Evolutionary conservation across 2,113 vertebrate species (phyloP).

Genomic region (Tragelaphus scriptus): DNA sequence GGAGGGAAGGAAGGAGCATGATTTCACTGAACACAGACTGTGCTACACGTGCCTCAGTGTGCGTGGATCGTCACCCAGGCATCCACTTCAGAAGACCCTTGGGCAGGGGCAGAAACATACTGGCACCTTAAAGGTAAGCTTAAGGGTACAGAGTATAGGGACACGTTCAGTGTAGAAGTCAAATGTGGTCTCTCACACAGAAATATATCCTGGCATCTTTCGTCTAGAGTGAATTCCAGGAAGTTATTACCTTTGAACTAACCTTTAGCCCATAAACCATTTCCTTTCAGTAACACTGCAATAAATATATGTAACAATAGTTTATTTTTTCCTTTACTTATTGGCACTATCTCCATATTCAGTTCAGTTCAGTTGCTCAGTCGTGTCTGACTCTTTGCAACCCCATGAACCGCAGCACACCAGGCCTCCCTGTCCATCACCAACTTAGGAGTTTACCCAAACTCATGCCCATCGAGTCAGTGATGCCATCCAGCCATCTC

Average conservation of each 20-base stretch:
- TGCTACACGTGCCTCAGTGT: not conserved
- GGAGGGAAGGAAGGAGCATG: not conserved
- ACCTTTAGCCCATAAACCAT: conserved; percentile 27
- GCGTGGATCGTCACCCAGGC: accelerated
- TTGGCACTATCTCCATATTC: not conserved
- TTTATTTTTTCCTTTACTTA: not conserved
- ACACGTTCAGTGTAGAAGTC: not conserved
- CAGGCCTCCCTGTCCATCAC: too few species aligned
- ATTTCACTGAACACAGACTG: not conserved
- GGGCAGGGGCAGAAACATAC: not conserved
- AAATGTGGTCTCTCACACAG: not conserved
- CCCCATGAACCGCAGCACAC: too few species aligned
- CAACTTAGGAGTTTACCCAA: too few species aligned
- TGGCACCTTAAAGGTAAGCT: not conserved
- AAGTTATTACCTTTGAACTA: conserved; percentile 38
- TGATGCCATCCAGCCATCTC: too few species aligned
- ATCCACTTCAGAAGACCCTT: not conserved
- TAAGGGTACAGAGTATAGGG: not conserved
- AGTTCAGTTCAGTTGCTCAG: too few species aligned
- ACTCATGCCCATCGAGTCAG: too few species aligned
- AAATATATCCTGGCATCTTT: not conserved
- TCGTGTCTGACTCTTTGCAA: too few species aligned
- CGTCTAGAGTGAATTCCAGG: conserved; percentile 27
- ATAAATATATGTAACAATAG: not conserved
- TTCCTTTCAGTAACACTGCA: not conserved